Evolutionary conservation across 2,113 vertebrate species (phyloP), one percentile per base, ranked within the genome.

Genomic region (Centropristis striata): DNA sequence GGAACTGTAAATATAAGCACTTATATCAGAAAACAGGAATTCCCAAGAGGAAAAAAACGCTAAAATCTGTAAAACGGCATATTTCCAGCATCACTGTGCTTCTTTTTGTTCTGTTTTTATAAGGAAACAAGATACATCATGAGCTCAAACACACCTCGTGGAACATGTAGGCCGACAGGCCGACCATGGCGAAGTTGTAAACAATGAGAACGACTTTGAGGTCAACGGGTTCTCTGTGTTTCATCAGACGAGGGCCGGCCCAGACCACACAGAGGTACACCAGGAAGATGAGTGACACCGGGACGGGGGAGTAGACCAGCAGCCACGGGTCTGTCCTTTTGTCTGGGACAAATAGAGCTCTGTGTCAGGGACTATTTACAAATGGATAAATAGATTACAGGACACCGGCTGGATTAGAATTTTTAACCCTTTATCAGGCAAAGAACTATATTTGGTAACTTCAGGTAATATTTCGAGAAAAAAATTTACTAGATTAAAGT

Each of bases 161-260:
- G 84, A 95, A 95, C 91, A 96, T 89, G 74, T 94, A 96, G 37
- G 76, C 88, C 0, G 93, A 94, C n/a, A 96, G 82, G 41, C 58
- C 80, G 25, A 95, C 93, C 89, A 94, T 93, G 39, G 84, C 2
- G 5, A 95, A 92, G 78, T 88, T 94, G 75, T 94, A 95, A 80
- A 88, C 1, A 1, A 94, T 74, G 10, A 96, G 92, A 1, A 90
- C 50, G 8, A 42, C 32, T 71, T 42, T 86, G 68, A 96, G 90
- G 51, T 94, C 87, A 67, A 94, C 67, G 0, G 72, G 73, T 41
- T 94, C 71, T 44, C 57, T 9, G 25, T 21, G 41, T 39, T 42
- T 74, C 93, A 90, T 90, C 57, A 91, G 77, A 5, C n/a, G 55
- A 1, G 95, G 94, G 3, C 93, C 95, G 5, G 81, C 28, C 63